Percentiles rank a stretch among this genome's conserved stretches.
These are phyloP conservation scores for Apoderus coryli DNA, from an alignment of 2,888 invertebrate species.

Conservation along the genomic window DNA sequence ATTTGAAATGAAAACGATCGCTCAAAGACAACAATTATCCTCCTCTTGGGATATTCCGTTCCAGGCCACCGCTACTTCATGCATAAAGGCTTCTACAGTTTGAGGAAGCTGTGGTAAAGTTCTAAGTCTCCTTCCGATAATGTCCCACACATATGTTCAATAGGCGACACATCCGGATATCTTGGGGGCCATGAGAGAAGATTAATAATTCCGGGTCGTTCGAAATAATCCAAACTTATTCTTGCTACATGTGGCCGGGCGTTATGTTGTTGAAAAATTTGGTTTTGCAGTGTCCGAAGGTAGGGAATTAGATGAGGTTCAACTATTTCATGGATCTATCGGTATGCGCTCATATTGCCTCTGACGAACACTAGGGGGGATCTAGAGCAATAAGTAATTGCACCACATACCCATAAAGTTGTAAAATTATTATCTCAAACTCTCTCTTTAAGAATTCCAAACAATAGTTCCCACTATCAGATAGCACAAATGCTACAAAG, in stretches of 20 bases:
- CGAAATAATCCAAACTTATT: background rate
- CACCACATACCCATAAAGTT: slow-evolving; percentile 4
- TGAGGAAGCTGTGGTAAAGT: background rate
- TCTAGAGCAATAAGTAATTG: background rate
- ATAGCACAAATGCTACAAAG: too few species aligned
- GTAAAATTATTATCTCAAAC: too few species aligned
- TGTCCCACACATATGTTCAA: slow-evolving; percentile 2
- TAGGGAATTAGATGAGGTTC: background rate
- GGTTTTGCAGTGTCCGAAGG: background rate
- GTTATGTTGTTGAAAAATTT: slow-evolving; percentile 2
- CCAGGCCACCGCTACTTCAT: slow-evolving; percentile 1
- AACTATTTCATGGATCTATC: slow-evolving; percentile 1
- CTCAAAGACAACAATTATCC: background rate
- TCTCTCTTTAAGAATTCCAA: too few species aligned
- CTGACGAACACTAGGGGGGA: too few species aligned
- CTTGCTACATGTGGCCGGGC: slow-evolving; percentile 2
- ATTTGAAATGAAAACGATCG: too few species aligned
- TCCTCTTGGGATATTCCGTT: slow-evolving; percentile 2
- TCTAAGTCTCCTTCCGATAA: background rate
- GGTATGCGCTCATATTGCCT: background rate
- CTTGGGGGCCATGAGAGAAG: too few species aligned
- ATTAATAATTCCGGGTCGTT: background rate
- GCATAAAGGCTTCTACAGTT: background rate
- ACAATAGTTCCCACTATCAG: too few species aligned
- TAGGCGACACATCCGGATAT: background rate